Conservation (phyloP, 2,113 vertebrate genomes). For the Semicossyphus pulcher region DNA sequence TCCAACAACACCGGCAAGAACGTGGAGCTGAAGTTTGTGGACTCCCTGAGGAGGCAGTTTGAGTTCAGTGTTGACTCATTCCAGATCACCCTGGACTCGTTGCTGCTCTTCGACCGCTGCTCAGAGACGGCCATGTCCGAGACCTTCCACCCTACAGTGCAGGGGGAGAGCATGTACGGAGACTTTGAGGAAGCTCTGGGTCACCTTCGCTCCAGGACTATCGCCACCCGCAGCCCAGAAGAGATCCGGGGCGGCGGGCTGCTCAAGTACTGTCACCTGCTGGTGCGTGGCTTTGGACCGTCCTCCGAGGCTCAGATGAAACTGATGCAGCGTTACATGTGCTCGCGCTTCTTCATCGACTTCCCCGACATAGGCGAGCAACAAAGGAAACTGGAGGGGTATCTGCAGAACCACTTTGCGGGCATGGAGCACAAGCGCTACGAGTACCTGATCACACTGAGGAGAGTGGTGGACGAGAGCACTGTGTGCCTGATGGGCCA, state of each 20-base stretch:
- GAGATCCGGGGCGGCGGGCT: constrained; percentile 94
- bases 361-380: constrained; percentile 93
- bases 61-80: constrained; percentile 96
- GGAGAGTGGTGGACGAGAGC: constrained; percentile 93
- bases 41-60: constrained; percentile 90
- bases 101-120: constrained; percentile 92
- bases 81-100: constrained; percentile 93
- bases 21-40: constrained; percentile 93
- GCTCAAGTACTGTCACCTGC: constrained; percentile 95
- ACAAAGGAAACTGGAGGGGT: constrained; percentile 90
- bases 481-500: constrained; percentile 97
- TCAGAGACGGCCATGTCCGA: constrained; percentile 91
- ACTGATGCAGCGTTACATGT: constrained; percentile 96
- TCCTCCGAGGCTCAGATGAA: constrained; percentile 87
- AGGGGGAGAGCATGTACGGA: constrained; percentile 93
- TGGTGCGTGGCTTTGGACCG: constrained; percentile 90
- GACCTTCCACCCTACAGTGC: constrained; percentile 92
- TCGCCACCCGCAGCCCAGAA: constrained; percentile 92
- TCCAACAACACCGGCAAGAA: constrained; percentile 96
- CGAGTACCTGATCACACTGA: constrained; percentile 91
- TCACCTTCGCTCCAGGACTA: constrained; percentile 88
- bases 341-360: constrained; percentile 97
- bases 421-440: constrained; percentile 91
- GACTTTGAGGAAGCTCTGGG: constrained; percentile 91
- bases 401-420: constrained; percentile 94